Evolutionary conservation across 2,888 invertebrate genomes (phyloP).

Genomic region (Nomada hirtipes): DNA sequence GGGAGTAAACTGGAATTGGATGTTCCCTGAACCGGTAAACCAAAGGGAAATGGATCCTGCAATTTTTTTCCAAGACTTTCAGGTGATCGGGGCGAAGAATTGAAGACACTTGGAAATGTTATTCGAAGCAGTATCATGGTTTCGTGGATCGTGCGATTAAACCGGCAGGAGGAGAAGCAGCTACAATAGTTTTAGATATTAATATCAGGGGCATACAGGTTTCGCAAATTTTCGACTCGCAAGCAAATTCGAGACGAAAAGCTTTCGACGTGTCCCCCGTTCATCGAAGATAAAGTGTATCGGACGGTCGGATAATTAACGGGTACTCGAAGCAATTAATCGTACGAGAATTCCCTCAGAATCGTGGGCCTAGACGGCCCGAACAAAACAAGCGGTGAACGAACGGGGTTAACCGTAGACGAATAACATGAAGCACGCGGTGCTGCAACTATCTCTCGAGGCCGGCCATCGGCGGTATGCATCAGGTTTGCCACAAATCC

Average conservation of each 20-base stretch:
- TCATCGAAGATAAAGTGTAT: neutral
- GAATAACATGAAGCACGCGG: slow-evolving; percentile 41
- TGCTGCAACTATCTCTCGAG: slow-evolving; percentile 35
- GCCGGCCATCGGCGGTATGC: slow-evolving; percentile 49
- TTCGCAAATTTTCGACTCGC: too few species aligned
- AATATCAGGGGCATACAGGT: too few species aligned
- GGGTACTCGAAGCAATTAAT: slow-evolving; percentile 11
- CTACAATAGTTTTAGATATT: too few species aligned
- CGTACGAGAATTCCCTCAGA: too few species aligned
- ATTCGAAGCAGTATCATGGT: too few species aligned
- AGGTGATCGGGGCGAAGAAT: too few species aligned
- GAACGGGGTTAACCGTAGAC: slow-evolving; percentile 50
- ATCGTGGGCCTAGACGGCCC: neutral
- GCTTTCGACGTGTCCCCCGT: neutral
- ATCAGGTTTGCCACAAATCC: slow-evolving; percentile 76
- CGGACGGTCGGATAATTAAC: neutral
- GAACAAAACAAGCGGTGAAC: slow-evolving; percentile 27
- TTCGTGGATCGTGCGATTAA: too few species aligned
- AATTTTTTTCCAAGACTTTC: too few species aligned
- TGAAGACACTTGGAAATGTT: too few species aligned
- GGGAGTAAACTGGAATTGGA: slow-evolving; percentile 33
- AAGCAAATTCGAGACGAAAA: too few species aligned
- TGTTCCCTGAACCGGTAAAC: neutral
- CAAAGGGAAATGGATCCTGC: neutral
- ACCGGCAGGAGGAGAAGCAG: too few species aligned